Evolutionary conservation across 2,797 vertebrate species (phyloP).

Genomic region (Leucoraja ocellata): DNA sequence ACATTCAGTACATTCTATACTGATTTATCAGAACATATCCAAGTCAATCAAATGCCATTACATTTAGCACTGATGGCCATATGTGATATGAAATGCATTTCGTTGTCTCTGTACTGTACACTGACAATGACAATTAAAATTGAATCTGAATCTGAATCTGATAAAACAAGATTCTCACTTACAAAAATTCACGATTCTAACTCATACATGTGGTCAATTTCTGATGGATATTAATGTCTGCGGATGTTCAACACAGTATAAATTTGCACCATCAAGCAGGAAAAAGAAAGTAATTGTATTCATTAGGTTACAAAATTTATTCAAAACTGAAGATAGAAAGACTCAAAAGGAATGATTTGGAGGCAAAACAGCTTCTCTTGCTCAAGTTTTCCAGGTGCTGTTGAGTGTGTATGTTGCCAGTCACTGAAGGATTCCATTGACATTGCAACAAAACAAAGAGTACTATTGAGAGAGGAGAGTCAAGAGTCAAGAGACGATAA

Average conservation of each 20-base stretch:
- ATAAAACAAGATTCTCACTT: neutral
- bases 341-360: too few relatives aligned
- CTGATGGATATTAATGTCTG: too few relatives aligned
- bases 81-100: too few relatives aligned
- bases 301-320: too few relatives aligned
- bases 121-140: too few relatives aligned
- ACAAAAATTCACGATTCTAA: neutral
- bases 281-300: neutral
- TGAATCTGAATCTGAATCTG: too few relatives aligned
- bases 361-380: too few relatives aligned
- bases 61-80: neutral
- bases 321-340: too few relatives aligned
- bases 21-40: neutral
- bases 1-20: neutral
- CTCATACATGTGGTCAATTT: neutral
- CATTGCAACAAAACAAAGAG: neutral
- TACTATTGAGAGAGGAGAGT: neutral
- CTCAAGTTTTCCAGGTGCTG: too few relatives aligned
- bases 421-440: neutral
- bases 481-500: neutral
- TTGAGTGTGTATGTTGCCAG: neutral
- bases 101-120: too few relatives aligned
- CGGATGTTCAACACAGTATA: neutral
- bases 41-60: neutral
- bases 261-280: neutral